These are phyloP conservation scores for Siniperca scherzeri DNA, from an alignment of 2,797 vertebrate genomes.

Conservation along the genomic window DNA sequence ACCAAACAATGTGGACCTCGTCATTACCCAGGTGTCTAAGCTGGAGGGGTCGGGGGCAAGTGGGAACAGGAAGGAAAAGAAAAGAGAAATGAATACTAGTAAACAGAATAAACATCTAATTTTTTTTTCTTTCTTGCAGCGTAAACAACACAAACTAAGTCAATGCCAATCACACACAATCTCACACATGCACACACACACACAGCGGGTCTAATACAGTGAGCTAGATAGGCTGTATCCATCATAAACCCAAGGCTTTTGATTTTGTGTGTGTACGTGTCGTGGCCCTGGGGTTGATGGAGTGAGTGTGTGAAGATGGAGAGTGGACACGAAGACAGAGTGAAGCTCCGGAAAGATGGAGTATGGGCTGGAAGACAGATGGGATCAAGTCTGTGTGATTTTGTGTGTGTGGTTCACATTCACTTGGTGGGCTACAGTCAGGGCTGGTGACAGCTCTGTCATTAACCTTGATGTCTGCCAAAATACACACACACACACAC, in stretches of 20 bases:
- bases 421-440: constrained; percentile 44
- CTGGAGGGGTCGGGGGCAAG: constrained; percentile 74
- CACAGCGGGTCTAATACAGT: constrained; percentile 7
- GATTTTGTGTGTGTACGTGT: constrained; percentile 43
- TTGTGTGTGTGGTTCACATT: constrained; percentile 38
- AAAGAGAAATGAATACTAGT: constrained; percentile 11
- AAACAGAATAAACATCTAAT: constrained; percentile 30
- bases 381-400: constrained; percentile 47
- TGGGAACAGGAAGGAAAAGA: background rate
- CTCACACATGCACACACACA: constrained; percentile 7
- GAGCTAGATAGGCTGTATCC: constrained; percentile 57
- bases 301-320: constrained; percentile 76
- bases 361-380: constrained; percentile 70
- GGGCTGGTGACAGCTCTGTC: constrained; percentile 61
- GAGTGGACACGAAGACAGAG: constrained; percentile 72
- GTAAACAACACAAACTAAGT: constrained; percentile 39
- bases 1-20: constrained; percentile 98
- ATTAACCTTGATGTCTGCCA: constrained; percentile 81
- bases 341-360: constrained; percentile 76
- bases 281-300: constrained; percentile 78
- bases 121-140: constrained; percentile 15
- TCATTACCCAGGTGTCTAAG: constrained; percentile 97
- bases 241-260: constrained; percentile 73
- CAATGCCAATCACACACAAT: constrained; percentile 17
- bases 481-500: constrained; percentile 27